Evolutionary conservation across 2,888 invertebrate species (phyloP), one percentile per base, ranked within the genome.

Genomic region (Parnassius apollo): DNA sequence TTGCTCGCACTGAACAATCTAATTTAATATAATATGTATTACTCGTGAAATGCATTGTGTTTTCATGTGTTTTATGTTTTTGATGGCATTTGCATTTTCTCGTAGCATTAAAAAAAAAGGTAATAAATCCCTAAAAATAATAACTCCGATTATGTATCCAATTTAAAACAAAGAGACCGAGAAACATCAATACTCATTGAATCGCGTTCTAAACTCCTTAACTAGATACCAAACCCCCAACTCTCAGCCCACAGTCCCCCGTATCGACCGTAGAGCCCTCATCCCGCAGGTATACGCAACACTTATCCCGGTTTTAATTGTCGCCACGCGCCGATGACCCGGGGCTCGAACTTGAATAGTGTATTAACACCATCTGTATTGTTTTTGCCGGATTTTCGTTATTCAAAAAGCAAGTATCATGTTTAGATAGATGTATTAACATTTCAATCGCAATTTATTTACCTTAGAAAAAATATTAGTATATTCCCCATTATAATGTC

Each of bases 231-330:
- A 73, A 73, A 73, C 69, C 67, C 71, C 75, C 75, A 76, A 73
- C 69, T 68, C 72, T 74, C 74, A 74, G 74, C 71, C 72, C 70
- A 73, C 78, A 69, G 75, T 82, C 73, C 64, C 85, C 78, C 76
- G 76, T 90, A 90, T 90, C 90, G 90, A 90, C 89, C 89, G 88
- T 80, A 76, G 83, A 88, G 85, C 83, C 84, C 88, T 88, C 89
- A 88, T 90, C 89, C 86, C 89, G 79, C 89, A 89, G 89, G 91
- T 89, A 89, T 81, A 89, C 87, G 86, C 88, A 89, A 88, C 88
- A 89, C 89, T 91, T 89, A 88, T 90, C 90, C 88, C 85, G 82
- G 86, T 86, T 89, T 89, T 90, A 90, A 90, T 91, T 91, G 91
- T 89, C 89, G 87, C 88, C 85, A 88, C 86, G 88, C 89, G 82